phyloP scores from a whole-genome alignment of 2,113 vertebrate species.

The Nyctereutes procyonoides region DNA sequence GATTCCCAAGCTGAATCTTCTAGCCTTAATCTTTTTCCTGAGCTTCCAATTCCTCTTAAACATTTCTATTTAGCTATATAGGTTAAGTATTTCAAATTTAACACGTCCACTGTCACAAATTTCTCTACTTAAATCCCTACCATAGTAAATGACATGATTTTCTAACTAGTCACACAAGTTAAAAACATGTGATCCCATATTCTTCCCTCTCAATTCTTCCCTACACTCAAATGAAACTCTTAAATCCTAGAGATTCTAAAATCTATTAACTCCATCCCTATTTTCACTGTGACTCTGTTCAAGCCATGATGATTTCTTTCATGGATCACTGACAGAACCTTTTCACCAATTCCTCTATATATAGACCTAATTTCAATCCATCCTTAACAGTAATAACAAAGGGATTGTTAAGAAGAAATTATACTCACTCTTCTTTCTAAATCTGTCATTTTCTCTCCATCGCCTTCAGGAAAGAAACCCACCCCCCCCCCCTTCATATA shows the following conservation, averaged over 20 bases:
- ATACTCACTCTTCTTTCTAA: neutral
- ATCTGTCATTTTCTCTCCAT: neutral
- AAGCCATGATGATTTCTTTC: conserved; percentile 21
- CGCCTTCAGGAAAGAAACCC: neutral
- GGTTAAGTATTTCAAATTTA: neutral
- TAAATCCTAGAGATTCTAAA: neutral
- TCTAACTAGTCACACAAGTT: conserved; percentile 16
- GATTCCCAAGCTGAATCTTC: neutral
- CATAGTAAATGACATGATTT: neutral
- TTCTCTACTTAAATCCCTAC: conserved; percentile 5
- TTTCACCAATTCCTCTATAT: neutral
- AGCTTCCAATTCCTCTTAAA: neutral
- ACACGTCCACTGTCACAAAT: neutral
- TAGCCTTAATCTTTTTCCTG: neutral
- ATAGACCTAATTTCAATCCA: neutral
- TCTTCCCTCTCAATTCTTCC: neutral
- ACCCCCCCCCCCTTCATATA: neutral
- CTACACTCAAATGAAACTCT: neutral
- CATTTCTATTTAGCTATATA: neutral
- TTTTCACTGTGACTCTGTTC: neutral
- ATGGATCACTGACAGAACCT: neutral
- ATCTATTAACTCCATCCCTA: neutral
- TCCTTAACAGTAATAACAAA: neutral
- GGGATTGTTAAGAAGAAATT: neutral
- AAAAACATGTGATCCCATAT: neutral